Evolutionary conservation across 2,113 vertebrate species (phyloP).

Genomic region (Eudyptes chrysolophus): DNA sequence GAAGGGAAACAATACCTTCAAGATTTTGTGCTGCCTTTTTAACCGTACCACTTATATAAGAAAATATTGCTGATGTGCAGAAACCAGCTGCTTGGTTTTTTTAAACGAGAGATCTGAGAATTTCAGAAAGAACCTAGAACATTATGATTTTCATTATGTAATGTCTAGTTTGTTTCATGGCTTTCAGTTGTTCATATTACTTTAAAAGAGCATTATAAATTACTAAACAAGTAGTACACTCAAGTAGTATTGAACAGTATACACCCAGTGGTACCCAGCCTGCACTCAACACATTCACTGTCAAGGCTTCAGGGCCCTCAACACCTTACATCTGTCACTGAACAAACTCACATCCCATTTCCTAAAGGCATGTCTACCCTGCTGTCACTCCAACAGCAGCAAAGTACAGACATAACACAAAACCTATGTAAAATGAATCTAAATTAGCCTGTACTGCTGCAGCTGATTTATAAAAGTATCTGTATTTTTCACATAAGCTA

Average conservation of each 20-base stretch:
- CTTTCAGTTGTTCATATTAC: not conserved
- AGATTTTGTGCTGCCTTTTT: not conserved
- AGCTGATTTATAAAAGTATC: not conserved
- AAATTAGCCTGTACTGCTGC: not conserved
- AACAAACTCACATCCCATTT: not conserved
- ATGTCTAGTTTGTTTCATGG: not conserved
- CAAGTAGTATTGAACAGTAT: not conserved
- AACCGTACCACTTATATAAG: not conserved
- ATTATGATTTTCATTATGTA: not conserved
- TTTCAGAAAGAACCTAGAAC: not conserved
- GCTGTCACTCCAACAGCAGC: not conserved
- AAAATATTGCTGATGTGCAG: not conserved
- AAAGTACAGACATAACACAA: not conserved
- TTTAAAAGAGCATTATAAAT: not conserved
- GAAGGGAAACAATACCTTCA: not conserved
- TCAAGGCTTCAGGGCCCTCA: not conserved
- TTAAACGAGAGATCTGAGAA: not conserved
- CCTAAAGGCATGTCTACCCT: not conserved
- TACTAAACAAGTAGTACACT: not conserved
- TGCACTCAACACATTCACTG: not conserved
- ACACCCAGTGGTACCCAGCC: not conserved
- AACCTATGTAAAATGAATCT: not conserved
- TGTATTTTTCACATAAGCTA: not conserved
- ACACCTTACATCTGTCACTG: rapidly evolving
- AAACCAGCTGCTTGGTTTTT: not conserved